A percentile compares a stretch with the other conserved stretches of the same genome.
These are phyloP conservation scores for Drosophila trapezifrons DNA, from an alignment of 1,140 invertebrate genomes.

Conservation along the genomic window DNA sequence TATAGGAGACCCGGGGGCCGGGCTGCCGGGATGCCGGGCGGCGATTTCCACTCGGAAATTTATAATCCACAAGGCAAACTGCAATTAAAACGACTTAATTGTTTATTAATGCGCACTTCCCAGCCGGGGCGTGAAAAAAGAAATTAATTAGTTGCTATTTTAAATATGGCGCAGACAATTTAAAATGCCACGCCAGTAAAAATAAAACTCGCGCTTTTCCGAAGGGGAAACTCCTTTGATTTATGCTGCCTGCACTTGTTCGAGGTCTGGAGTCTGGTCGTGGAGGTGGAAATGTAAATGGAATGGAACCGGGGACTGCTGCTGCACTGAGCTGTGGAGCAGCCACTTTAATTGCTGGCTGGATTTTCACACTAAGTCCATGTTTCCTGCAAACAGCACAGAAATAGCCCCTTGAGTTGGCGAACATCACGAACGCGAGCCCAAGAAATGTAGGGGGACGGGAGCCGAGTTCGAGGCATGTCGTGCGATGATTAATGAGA, in stretches of 20 bases:
- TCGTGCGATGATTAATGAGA: constrained; percentile 79
- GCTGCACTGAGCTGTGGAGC: constrained; percentile 10
- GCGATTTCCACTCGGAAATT: constrained; percentile 34
- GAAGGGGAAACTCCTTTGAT: constrained; percentile 55
- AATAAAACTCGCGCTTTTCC: constrained; percentile 43
- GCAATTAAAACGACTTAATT: constrained; percentile 78
- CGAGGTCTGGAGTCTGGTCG: constrained; percentile 7
- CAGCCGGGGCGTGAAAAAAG: constrained; percentile 67
- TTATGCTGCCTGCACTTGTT: constrained; percentile 75
- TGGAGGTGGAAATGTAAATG: constrained; percentile 2
- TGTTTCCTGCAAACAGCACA: constrained; percentile 69
- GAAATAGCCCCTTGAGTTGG: constrained; percentile 50
- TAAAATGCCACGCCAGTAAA: constrained; percentile 56
- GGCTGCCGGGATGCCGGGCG: neutral
- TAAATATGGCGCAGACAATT: constrained; percentile 78
- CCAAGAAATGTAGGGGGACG: constrained; percentile 16
- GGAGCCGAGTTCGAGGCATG: constrained; percentile 37
- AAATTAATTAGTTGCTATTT: constrained; percentile 80
- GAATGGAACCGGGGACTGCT: constrained; percentile 15
- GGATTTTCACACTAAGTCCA: constrained; percentile 78
- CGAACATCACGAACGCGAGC: constrained; percentile 25
- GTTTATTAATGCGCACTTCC: constrained; percentile 79
- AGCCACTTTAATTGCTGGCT: constrained; percentile 74
- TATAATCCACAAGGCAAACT: constrained; percentile 45
- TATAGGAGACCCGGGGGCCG: constrained; percentile 4